Conservation (phyloP, 2,888 invertebrate genomes). For the Cerceris rybyensis region DNA sequence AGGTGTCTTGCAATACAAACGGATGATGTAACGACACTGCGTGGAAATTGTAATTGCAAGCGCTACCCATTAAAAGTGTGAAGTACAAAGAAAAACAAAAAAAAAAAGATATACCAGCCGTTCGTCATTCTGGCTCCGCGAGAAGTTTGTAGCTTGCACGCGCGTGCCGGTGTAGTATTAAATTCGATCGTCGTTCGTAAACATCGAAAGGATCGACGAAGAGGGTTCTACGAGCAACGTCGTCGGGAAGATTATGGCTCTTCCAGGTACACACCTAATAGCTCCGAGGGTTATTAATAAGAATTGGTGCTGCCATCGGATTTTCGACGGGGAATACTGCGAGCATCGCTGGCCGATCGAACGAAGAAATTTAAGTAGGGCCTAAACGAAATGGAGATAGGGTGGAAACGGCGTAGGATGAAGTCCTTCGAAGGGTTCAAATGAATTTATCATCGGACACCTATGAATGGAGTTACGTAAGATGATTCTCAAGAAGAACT, state of each 20-base stretch:
- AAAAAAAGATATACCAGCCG: slow-evolving; percentile 11
- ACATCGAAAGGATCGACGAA: slow-evolving; percentile 58
- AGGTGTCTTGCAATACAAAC: slow-evolving; percentile 21
- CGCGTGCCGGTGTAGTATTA: slow-evolving; percentile 59
- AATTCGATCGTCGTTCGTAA: slow-evolving; percentile 45
- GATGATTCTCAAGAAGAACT: slow-evolving; percentile 17
- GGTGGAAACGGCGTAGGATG: slow-evolving; percentile 32
- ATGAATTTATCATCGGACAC: slow-evolving; percentile 18
- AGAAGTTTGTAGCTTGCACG: slow-evolving; percentile 64
- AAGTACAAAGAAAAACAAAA: slow-evolving; percentile 50
- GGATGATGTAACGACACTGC: neutral
- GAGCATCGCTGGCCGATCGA: slow-evolving; percentile 39
- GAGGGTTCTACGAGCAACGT: slow-evolving; percentile 56
- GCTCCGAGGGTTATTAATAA: slow-evolving; percentile 34
- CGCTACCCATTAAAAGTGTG: slow-evolving; percentile 36
- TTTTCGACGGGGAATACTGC: slow-evolving; percentile 34
- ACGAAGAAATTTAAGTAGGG: slow-evolving; percentile 40
- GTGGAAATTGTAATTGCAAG: slow-evolving; percentile 34
- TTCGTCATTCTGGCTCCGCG: slow-evolving; percentile 64
- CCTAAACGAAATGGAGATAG: slow-evolving; percentile 47
- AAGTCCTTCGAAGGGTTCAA: slow-evolving; percentile 9
- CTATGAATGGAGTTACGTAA: neutral
- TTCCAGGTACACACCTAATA: slow-evolving; percentile 53
- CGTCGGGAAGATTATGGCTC: slow-evolving; percentile 41
- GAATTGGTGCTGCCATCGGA: slow-evolving; percentile 48